Percentiles rank a stretch among this genome's conserved stretches.
Evolutionary conservation across 2,113 vertebrate species (phyloP).

Genomic region (Gallinago jamesoni): DNA sequence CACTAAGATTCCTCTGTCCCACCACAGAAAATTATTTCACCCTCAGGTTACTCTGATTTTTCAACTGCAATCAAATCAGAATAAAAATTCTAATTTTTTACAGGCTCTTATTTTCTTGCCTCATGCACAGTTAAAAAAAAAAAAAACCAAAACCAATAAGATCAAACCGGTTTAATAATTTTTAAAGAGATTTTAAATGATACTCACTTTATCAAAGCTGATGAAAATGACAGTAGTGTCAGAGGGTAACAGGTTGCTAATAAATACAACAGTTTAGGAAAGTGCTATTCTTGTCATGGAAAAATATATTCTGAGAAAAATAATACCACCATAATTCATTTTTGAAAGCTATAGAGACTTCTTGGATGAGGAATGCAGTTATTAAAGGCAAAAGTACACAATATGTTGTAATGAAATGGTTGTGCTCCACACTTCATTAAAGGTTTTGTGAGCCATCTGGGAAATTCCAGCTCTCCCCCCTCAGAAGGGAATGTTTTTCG

Average conservation of each 20-base stretch:
- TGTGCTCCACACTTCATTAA: slow-evolving; percentile 81
- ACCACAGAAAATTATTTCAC: not conserved
- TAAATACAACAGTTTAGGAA: slow-evolving; percentile 81
- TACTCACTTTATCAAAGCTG: slow-evolving; percentile 65
- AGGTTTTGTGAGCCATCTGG: slow-evolving; percentile 76
- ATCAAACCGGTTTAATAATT: slow-evolving; percentile 72
- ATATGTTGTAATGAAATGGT: slow-evolving; percentile 85
- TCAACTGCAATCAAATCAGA: not conserved
- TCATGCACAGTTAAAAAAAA: slow-evolving; percentile 18
- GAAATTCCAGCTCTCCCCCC: slow-evolving; percentile 72
- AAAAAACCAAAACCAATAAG: slow-evolving; percentile 1
- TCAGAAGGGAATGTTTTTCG: slow-evolving; percentile 28
- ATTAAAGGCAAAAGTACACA: slow-evolving; percentile 82
- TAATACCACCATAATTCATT: slow-evolving; percentile 81
- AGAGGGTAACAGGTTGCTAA: slow-evolving; percentile 80
- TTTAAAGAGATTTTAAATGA: slow-evolving; percentile 73
- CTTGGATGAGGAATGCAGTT: slow-evolving; percentile 79
- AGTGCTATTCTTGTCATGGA: slow-evolving; percentile 69
- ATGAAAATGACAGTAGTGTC: slow-evolving; percentile 74
- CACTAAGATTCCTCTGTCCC: not conserved
- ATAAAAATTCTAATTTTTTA: not conserved
- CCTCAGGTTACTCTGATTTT: not conserved
- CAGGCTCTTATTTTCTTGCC: not conserved
- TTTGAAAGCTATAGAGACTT: slow-evolving; percentile 79
- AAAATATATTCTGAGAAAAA: slow-evolving; percentile 74